phyloP scores from a whole-genome alignment of 2,797 vertebrate genomes.

The Bradypodion pumilum region DNA sequence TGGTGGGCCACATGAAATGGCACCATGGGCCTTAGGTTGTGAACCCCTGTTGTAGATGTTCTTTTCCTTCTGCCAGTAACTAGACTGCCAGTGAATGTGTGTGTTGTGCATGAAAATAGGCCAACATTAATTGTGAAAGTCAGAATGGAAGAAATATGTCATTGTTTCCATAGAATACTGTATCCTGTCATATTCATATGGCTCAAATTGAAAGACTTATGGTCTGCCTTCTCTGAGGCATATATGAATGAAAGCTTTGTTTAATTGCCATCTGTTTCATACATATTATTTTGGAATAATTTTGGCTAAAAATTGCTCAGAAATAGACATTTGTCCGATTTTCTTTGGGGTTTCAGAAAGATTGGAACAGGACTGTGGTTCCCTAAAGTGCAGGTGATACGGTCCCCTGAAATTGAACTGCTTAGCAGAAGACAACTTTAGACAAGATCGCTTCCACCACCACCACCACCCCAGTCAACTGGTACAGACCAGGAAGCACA shows the following conservation, averaged over 20 bases:
- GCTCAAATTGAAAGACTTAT: neutral
- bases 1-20: too few species aligned
- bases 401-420: constrained; percentile 17
- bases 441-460: constrained; percentile 47
- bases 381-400: neutral
- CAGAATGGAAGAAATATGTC: neutral
- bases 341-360: neutral
- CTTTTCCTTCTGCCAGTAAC: neutral
- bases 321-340: constrained; percentile 38
- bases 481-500: constrained; percentile 59
- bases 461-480: constrained; percentile 14
- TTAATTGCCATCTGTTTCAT: neutral
- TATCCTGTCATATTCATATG: neutral
- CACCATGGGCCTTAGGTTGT: too few species aligned
- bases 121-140: neutral
- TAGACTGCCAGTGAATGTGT: neutral
- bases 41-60: neutral
- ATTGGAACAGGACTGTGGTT: neutral
- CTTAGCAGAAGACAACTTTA: constrained; percentile 50
- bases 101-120: neutral
- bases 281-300: neutral
- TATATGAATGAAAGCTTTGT: constrained; percentile 1
- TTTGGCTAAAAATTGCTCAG: constrained; percentile 39
- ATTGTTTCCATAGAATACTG: constrained; percentile 7
- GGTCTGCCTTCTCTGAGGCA: neutral